Percentiles rank a stretch among this genome's conserved stretches.
Evolutionary conservation across 2,888 invertebrate species (phyloP).

Genomic region (Diloba caeruleocephala): DNA sequence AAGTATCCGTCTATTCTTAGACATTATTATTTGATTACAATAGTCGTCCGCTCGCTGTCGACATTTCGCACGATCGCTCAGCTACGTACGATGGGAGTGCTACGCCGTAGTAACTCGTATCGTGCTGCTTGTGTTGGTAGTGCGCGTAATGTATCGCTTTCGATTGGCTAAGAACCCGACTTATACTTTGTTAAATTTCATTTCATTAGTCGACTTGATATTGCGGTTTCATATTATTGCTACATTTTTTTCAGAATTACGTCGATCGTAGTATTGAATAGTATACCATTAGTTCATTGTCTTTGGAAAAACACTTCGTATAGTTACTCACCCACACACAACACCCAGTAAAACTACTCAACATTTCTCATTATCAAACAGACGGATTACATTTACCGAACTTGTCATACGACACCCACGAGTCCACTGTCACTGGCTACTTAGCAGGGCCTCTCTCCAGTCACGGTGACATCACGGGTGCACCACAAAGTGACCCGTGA

Average conservation of each 20-base stretch:
- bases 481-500: slow-evolving; percentile 11
- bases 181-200: not conserved
- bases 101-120: slow-evolving; percentile 3
- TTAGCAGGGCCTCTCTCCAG: slow-evolving; percentile 3
- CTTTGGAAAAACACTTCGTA: no score
- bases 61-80: not conserved
- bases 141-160: not conserved
- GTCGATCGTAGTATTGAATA: no score
- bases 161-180: no score
- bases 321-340: no score
- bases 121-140: slow-evolving; percentile 1
- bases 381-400: not conserved
- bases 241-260: no score
- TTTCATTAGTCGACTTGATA: not conserved
- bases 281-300: no score
- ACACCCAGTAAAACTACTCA: no score
- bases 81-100: slow-evolving; percentile 4
- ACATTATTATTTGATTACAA: not conserved
- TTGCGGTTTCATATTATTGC: no score
- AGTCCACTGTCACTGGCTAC: slow-evolving; percentile 6
- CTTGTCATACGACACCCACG: not conserved
- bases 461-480: slow-evolving; percentile 16
- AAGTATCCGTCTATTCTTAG: not conserved
- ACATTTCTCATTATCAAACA: not conserved
- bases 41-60: not conserved